Conservation (phyloP, 2,113 vertebrate species). For the Muntiacus muntjak region DNA sequence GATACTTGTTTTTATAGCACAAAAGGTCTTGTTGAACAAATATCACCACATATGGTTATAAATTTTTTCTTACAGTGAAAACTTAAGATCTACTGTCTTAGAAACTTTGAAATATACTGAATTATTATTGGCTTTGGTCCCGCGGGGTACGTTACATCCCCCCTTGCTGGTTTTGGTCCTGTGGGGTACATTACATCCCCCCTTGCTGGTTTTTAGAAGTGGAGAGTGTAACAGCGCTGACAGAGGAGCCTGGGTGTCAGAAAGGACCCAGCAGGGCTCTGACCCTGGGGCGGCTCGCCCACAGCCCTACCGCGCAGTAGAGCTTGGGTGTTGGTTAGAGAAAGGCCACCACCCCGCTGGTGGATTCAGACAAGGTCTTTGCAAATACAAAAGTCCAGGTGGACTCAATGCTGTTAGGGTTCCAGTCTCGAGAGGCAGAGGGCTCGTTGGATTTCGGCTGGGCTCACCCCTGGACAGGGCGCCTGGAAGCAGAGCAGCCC, state of each 20-base stretch:
- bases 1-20: background rate
- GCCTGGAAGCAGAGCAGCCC: too few species aligned
- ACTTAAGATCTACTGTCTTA: background rate
- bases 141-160: too few species aligned
- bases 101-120: background rate
- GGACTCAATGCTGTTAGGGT: background rate
- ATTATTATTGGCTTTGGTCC: background rate
- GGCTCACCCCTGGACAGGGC: accelerated
- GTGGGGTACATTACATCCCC: background rate
- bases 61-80: background rate
- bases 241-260: background rate
- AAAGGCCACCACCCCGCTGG: background rate
- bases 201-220: background rate
- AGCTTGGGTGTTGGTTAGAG: background rate
- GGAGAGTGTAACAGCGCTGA: background rate
- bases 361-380: background rate
- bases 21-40: background rate
- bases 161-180: too few species aligned
- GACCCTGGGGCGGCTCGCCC: background rate
- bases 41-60: background rate
- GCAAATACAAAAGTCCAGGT: background rate
- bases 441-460: background rate
- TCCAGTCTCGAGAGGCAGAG: background rate
- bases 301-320: background rate
- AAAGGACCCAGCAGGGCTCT: background rate